phyloP scores from a whole-genome alignment of 2,113 vertebrate species.

The Coptodon bakossiorum region DNA sequence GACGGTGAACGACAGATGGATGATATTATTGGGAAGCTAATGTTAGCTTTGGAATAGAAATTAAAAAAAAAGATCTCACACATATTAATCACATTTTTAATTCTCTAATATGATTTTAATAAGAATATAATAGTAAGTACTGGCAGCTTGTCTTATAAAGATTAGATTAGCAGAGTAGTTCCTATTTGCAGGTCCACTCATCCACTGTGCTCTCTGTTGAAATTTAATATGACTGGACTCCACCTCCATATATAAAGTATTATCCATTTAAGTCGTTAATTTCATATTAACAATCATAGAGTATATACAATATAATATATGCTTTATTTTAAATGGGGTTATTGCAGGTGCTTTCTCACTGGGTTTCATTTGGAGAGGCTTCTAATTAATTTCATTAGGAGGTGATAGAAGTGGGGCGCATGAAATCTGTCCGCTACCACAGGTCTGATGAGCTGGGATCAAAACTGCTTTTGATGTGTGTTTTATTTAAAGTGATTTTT shows the following conservation, averaged over 20 bases:
- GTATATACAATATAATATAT: background rate
- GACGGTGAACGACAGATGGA: background rate
- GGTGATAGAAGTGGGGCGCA: background rate
- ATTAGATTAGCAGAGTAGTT: background rate
- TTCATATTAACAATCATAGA: background rate
- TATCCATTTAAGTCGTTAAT: background rate
- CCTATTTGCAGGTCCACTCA: background rate
- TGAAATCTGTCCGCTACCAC: background rate
- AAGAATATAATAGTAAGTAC: background rate
- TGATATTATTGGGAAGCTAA: background rate
- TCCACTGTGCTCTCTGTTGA: background rate
- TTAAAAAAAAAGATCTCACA: background rate
- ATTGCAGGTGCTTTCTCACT: background rate
- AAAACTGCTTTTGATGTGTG: background rate
- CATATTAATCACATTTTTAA: background rate
- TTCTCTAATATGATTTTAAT: background rate
- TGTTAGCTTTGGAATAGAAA: background rate
- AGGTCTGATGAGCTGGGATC: background rate
- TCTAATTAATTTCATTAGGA: constrained; percentile 7
- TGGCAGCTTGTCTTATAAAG: background rate
- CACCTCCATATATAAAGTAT: background rate
- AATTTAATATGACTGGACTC: background rate
- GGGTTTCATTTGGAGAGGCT: background rate
- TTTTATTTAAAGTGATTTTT: background rate
- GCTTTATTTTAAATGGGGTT: background rate